These are phyloP conservation scores for Exephanes ischioxanthus DNA, from an alignment of 2,888 invertebrate species.

Conservation along the genomic window DNA sequence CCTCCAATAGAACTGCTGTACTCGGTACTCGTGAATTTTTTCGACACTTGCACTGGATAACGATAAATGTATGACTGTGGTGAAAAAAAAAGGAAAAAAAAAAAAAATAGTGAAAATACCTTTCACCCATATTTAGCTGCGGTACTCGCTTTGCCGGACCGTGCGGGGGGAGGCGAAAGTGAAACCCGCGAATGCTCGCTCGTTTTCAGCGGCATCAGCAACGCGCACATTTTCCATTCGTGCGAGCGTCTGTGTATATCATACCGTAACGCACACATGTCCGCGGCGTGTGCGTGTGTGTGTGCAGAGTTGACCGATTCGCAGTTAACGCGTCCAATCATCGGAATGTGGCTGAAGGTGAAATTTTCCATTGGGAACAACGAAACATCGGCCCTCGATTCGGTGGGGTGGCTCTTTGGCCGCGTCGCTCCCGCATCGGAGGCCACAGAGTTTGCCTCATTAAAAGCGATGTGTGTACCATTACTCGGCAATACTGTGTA, in stretches of 20 bases:
- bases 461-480: constrained; percentile 60
- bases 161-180: constrained; percentile 49
- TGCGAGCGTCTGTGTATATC: not conserved
- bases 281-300: constrained; percentile 22
- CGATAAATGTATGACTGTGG: not conserved
- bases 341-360: constrained; percentile 55
- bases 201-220: constrained; percentile 53
- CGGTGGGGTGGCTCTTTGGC: constrained; percentile 40
- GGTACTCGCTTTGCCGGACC: constrained; percentile 25
- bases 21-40: constrained; percentile 14
- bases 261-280: not conserved
- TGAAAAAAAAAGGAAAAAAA: constrained; percentile 10
- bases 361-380: constrained; percentile 63
- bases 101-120: constrained; percentile 42
- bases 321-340: constrained; percentile 66
- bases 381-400: constrained; percentile 47
- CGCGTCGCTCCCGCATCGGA: constrained; percentile 29
- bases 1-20: constrained; percentile 23
- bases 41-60: constrained; percentile 20
- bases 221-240: not conserved
- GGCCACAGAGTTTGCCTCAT: constrained; percentile 64
- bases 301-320: constrained; percentile 60
- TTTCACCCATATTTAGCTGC: constrained; percentile 45
- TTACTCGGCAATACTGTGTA: constrained; percentile 38
- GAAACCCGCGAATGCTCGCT: constrained; percentile 59